Base-by-base conservation (phyloP, 2,797 vertebrate species). In the Lagorchestes hirsutus region DNA sequence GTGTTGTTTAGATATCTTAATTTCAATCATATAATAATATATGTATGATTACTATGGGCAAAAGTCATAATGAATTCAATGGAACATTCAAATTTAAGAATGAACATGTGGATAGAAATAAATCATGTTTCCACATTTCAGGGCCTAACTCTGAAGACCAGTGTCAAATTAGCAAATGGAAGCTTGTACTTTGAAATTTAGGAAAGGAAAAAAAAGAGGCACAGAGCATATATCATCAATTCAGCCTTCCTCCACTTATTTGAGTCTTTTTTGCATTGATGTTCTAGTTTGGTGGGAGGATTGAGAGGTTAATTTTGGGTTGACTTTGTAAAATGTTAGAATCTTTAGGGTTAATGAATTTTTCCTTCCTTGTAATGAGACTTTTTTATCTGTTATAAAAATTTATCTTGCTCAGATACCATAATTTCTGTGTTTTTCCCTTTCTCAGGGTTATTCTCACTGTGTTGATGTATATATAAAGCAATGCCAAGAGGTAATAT, bases 391-490 rank as follows among this genome's bases (percentile, higher is more conserved):
- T 87, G 31, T 90, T 95, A 50, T 57, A 67, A 46, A 29, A 91
- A 91, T 94, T 90, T 24, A 96, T 92, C 24, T 62, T 91, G 27
- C 94, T 92, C n/a, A 92, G 12, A 96, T 28, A 55, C 94, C 94
- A 94, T 93, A 90, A 94, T 98, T 97, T 96, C 13, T 58, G 11
- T 98, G 50, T 97, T 98, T 98, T 98, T 3, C 95, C 92, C 40
- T 50, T 97, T 97, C 90, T 0, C 93, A 99, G 99, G 99, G 99
- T 97, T 99, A 99, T 98, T 99, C 99, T 97, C 99, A 99, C 98
- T 99, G 99, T 96, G 99, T 99, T 97, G 99, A 99, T 97, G 99
- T 99, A 98, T 99, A 99, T 98, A 99, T 99, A 98, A 99, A 99
- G 98, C 99, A 99, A 97, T 99, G 99, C 98, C 99, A 99, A 98